phyloP scores from a whole-genome alignment of 1,140 invertebrate genomes.

The Amyelois transitella region DNA sequence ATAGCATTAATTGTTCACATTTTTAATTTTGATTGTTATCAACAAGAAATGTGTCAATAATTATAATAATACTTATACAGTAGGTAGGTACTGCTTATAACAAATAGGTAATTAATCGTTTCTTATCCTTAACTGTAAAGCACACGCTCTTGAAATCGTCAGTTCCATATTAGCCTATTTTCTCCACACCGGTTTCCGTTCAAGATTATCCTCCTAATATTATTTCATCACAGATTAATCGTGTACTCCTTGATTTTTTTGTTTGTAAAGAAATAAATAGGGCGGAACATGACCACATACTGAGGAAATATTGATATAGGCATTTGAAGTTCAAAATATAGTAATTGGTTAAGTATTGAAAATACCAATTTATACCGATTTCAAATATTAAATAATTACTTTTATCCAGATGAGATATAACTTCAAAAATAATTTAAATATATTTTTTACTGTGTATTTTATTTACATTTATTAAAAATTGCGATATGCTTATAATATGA shows the following conservation, averaged over 20 bases:
- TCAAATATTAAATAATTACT: too few relatives aligned
- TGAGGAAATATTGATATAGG: conserved; percentile 36
- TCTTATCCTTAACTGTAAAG: conserved; percentile 40
- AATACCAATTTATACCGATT: conserved; percentile 19
- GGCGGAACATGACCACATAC: conserved; percentile 45
- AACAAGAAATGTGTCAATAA: conserved; percentile 68
- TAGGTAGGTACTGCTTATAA: conserved; percentile 62
- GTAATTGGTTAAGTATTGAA: conserved; percentile 1
- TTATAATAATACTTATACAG: conserved; percentile 65
- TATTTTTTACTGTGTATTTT: conserved; percentile 53
- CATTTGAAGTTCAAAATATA: conserved; percentile 37
- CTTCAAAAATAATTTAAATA: conserved; percentile 56
- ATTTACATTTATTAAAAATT: conserved; percentile 58
- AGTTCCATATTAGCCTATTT: conserved; percentile 42
- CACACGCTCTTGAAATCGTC: conserved; percentile 46
- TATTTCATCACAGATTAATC: conserved; percentile 69
- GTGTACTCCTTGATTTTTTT: conserved; percentile 65
- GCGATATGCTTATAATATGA: conserved; percentile 53
- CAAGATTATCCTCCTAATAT: conserved; percentile 51
- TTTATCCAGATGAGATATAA: conserved; percentile 29
- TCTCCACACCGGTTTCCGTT: conserved; percentile 36
- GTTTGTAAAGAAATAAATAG: conserved; percentile 48
- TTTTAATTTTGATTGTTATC: conserved; percentile 65
- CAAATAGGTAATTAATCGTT: conserved; percentile 45
- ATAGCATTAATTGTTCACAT: conserved; percentile 63